phyloP scores from a whole-genome alignment of 2,113 vertebrate genomes.

The Balaeniceps rex region DNA sequence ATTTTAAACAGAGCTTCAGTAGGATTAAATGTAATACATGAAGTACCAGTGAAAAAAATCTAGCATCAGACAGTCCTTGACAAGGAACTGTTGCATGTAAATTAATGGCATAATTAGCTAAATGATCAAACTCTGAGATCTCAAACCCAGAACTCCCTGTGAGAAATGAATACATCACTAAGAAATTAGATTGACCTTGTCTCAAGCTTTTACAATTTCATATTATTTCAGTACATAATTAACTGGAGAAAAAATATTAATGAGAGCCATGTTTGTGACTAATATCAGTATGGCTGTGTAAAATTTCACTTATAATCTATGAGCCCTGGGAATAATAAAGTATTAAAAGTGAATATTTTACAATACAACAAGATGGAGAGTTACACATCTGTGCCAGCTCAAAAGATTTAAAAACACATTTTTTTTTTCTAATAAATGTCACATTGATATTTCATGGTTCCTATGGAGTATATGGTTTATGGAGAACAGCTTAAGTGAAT shows the following conservation, averaged over 20 bases:
- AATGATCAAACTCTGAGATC: not conserved
- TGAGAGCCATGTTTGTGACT: constrained; percentile 11
- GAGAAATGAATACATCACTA: not conserved
- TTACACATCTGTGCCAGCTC: not conserved
- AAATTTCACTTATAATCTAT: constrained; percentile 18
- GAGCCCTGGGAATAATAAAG: not conserved
- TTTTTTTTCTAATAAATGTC: not conserved
- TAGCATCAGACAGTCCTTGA: not conserved
- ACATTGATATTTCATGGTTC: constrained; percentile 22
- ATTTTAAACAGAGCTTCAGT: not conserved
- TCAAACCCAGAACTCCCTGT: not conserved
- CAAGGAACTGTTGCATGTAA: not conserved
- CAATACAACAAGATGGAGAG: not conserved
- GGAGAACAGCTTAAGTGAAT: constrained; percentile 11
- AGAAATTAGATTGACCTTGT: constrained; percentile 43
- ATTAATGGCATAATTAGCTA: constrained; percentile 23
- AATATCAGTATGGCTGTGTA: not conserved
- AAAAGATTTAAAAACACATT: not conserved
- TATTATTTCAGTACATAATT: not conserved
- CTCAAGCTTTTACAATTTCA: constrained; percentile 5
- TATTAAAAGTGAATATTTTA: not conserved
- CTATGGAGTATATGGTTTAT: not conserved
- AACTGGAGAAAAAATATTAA: constrained; percentile 10
- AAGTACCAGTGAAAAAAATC: not conserved
- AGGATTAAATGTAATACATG: not conserved